A percentile compares a stretch with the other conserved stretches of the same genome.
Conservation (phyloP, 1,140 invertebrate species). For the Eufriesea mexicana region DNA sequence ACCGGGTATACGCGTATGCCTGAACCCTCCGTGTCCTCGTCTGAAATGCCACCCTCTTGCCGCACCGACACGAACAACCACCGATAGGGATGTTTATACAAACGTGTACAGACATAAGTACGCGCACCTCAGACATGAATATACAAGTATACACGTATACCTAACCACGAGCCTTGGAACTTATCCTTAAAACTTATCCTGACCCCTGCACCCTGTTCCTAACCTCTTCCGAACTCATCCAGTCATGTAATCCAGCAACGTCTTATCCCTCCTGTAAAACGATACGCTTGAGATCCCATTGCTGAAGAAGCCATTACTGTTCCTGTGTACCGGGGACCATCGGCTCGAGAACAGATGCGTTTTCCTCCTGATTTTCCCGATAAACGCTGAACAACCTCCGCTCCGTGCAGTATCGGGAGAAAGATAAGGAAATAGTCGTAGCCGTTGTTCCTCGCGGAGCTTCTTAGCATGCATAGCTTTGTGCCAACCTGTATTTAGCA, state of each 20-base stretch:
- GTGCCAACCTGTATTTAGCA: not conserved
- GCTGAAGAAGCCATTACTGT: constrained; percentile 64
- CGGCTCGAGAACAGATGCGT: constrained; percentile 40
- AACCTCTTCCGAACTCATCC: constrained; percentile 15
- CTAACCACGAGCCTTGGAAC: constrained; percentile 32
- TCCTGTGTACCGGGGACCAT: constrained; percentile 55
- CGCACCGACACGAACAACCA: constrained; percentile 5
- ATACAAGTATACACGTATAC: constrained; percentile 7
- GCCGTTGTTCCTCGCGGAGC: too few species aligned
- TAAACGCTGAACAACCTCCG: not conserved
- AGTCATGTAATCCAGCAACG: constrained; percentile 61
- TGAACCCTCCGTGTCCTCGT: constrained; percentile 57
- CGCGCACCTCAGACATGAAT: not conserved
- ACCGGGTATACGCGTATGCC: constrained; percentile 77
- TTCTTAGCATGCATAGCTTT: not conserved
- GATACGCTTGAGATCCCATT: constrained; percentile 73
- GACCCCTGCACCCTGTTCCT: not conserved
- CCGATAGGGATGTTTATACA: constrained; percentile 8
- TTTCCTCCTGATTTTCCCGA: constrained; percentile 19
- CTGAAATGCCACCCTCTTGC: constrained; percentile 58
- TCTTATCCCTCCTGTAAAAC: constrained; percentile 67
- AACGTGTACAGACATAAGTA: constrained; percentile 10
- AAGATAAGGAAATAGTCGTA: not conserved
- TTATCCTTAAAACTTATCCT: constrained; percentile 4
- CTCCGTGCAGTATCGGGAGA: not conserved